phyloP scores from a whole-genome alignment of 2,113 vertebrate genomes.

The Leptobrachium ailaonicum region DNA sequence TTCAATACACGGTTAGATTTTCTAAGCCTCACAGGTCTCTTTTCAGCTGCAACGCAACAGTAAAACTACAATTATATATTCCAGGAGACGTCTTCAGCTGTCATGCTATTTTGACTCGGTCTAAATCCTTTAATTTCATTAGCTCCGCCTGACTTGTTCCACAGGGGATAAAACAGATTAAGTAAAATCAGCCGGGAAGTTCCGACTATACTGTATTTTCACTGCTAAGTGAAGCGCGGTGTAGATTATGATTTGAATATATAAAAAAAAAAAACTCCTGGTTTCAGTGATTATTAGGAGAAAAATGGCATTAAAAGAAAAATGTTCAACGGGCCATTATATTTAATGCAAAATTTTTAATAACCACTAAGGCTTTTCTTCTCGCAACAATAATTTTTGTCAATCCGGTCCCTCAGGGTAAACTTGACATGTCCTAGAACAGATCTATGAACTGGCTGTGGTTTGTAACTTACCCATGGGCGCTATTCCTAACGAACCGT shows the following conservation, averaged over 20 bases:
- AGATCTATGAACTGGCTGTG: no score
- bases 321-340: no score
- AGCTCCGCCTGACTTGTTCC: constrained; percentile 31
- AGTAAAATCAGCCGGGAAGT: constrained; percentile 30
- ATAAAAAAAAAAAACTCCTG: neutral
- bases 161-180: constrained; percentile 45
- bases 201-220: constrained; percentile 15
- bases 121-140: constrained; percentile 47
- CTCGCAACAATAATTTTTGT: no score
- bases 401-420: no score
- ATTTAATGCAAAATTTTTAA: no score
- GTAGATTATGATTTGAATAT: constrained; percentile 9
- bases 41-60: neutral
- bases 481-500: no score
- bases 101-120: constrained; percentile 25
- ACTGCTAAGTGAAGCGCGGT: constrained; percentile 24
- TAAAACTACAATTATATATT: constrained; percentile 7
- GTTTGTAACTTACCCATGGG: no score
- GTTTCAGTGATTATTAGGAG: constrained; percentile 1
- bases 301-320: neutral
- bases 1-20: neutral
- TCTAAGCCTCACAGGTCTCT: neutral
- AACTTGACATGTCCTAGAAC: no score
- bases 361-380: no score
- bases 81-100: constrained; percentile 28